A percentile compares a stretch with the other conserved stretches of the same genome.
Conservation (phyloP, 2,888 invertebrate genomes). For the Eupeodes latifasciatus region DNA sequence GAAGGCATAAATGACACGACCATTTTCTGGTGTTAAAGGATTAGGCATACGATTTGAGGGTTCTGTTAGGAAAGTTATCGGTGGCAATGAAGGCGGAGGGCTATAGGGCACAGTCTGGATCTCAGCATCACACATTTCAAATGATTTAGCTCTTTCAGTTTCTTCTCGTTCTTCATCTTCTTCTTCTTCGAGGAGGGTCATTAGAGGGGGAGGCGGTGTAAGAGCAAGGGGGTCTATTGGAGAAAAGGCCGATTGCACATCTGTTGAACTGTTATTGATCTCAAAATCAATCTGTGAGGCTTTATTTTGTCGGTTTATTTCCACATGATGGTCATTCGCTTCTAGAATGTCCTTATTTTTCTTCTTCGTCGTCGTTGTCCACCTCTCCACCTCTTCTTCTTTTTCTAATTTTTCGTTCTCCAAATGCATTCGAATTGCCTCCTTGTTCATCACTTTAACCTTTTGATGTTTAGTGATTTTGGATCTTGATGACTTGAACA, state of each 20-base stretch:
- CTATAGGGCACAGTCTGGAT: conserved; percentile 59
- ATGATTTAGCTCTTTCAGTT: not conserved
- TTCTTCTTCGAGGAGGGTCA: too few species aligned
- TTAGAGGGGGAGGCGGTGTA: too few species aligned
- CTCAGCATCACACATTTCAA: conserved; percentile 73
- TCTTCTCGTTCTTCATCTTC: too few species aligned
- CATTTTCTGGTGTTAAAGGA: conserved; percentile 81
- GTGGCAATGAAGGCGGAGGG: conserved; percentile 73
- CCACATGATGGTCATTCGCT: not conserved
- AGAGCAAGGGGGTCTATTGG: conserved; percentile 6
- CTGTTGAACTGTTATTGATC: not conserved
- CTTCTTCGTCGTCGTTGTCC: not conserved
- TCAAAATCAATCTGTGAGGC: conserved; percentile 4
- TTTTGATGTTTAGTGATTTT: conserved; percentile 47
- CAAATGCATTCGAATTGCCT: conserved; percentile 1
- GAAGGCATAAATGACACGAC: conserved; percentile 81
- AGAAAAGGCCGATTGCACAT: conserved; percentile 12
- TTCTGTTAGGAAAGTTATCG: conserved; percentile 78
- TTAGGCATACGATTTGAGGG: conserved; percentile 78
- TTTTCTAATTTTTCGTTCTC: not conserved
- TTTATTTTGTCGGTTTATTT: not conserved
- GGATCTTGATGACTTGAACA: conserved; percentile 72
- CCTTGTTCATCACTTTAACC: conserved; percentile 33
- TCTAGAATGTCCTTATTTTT: too few species aligned
- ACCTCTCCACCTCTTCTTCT: not conserved